Percentiles rank a stretch among this genome's conserved stretches.
These are phyloP conservation scores for Eudasyphora cyanicolor DNA, from an alignment of 2,888 invertebrate genomes.

Conservation along the genomic window DNA sequence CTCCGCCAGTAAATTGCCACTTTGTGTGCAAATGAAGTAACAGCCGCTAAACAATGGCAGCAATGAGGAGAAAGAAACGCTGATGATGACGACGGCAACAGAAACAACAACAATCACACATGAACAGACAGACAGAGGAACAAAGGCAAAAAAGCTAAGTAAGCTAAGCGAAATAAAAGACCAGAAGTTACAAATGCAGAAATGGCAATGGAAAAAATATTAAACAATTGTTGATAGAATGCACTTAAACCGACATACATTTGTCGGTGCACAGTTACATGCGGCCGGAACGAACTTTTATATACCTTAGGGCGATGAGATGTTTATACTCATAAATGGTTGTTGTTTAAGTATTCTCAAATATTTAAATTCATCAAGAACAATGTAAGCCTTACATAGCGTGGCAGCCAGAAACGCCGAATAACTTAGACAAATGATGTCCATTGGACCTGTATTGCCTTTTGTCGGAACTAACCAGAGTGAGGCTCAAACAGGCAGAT, in stretches of 20 bases:
- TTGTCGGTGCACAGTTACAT: neutral
- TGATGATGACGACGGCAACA: too few species aligned
- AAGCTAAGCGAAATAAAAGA: constrained; percentile 46
- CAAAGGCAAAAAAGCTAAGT: constrained; percentile 5
- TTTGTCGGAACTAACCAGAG: too few species aligned
- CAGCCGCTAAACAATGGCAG: constrained; percentile 68
- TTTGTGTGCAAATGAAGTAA: constrained; percentile 77
- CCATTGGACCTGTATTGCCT: too few species aligned
- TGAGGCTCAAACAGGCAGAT: too few species aligned
- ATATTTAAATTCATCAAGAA: too few species aligned
- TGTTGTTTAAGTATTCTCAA: too few species aligned
- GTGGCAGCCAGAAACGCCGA: too few species aligned
- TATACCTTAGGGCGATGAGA: too few species aligned
- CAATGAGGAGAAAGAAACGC: constrained; percentile 68
- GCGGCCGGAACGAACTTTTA: neutral
- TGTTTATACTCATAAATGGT: too few species aligned
- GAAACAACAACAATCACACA: constrained; percentile 24
- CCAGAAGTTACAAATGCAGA: constrained; percentile 56
- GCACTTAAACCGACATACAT: neutral
- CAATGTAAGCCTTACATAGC: too few species aligned
- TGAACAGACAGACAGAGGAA: constrained; percentile 29
- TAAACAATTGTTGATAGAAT: constrained; percentile 69
- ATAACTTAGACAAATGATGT: too few species aligned
- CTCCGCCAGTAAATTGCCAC: constrained; percentile 71
- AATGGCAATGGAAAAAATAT: constrained; percentile 66